Percentiles rank a stretch among this genome's conserved stretches.
Conservation (phyloP, 2,797 vertebrate genomes). For the Tokudaia muenninki region DNA sequence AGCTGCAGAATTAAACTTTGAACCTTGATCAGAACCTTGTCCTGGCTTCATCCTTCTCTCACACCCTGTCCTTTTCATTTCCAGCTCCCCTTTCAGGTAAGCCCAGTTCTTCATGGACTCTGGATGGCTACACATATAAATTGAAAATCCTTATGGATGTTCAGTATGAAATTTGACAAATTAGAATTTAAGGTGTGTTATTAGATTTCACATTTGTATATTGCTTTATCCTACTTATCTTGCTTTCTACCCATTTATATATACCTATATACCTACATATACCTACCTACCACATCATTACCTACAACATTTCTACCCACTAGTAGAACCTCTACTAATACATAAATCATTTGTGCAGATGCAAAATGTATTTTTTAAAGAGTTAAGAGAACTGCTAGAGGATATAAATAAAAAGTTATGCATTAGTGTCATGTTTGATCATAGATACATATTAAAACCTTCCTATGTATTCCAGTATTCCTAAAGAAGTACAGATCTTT, state of each 20-base stretch:
- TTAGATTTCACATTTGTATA: neutral
- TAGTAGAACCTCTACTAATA: slow-evolving; percentile 31
- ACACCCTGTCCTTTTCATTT: too few relatives aligned
- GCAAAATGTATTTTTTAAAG: slow-evolving; percentile 77
- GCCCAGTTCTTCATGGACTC: too few relatives aligned
- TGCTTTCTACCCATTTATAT: neutral
- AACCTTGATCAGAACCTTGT: too few relatives aligned
- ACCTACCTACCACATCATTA: slow-evolving; percentile 27
- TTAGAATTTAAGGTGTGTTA: slow-evolving; percentile 21
- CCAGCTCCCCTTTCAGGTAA: too few relatives aligned
- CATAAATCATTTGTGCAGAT: slow-evolving; percentile 82
- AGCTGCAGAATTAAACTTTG: too few relatives aligned
- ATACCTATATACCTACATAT: neutral
- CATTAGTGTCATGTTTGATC: slow-evolving; percentile 82
- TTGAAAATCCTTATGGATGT: slow-evolving; percentile 25
- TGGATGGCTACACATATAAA: neutral
- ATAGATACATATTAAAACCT: neutral
- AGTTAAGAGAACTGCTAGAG: slow-evolving; percentile 61
- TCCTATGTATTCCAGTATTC: neutral
- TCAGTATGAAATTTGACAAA: slow-evolving; percentile 20
- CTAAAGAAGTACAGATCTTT: slow-evolving; percentile 33
- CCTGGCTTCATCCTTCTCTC: too few relatives aligned
- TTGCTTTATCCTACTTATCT: slow-evolving; percentile 18
- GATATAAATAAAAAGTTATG: slow-evolving; percentile 79
- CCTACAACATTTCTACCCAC: slow-evolving; percentile 38